Conservation (phyloP, 2,113 vertebrate genomes). For the Microtus ochrogaster region DNA sequence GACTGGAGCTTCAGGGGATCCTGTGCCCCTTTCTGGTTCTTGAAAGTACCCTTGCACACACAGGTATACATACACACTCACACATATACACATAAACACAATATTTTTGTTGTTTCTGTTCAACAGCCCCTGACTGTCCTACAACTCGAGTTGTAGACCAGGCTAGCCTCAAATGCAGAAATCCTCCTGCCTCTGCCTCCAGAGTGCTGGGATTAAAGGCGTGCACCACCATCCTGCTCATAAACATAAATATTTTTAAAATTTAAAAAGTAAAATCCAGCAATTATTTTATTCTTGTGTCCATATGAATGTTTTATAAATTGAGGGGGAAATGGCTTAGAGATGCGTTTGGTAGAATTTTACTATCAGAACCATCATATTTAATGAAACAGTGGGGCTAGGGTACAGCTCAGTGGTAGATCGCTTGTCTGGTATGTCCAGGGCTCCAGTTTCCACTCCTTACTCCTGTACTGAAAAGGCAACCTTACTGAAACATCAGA, state of each 20-base stretch:
- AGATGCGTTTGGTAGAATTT: conserved; percentile 26
- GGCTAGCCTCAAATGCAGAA: background rate
- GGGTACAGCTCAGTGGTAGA: background rate
- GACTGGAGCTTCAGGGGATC: background rate
- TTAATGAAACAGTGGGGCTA: background rate
- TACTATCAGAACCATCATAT: background rate
- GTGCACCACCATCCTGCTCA: background rate
- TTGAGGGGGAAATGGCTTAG: background rate
- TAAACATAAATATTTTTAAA: background rate
- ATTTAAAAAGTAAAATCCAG: background rate
- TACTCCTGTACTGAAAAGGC: background rate
- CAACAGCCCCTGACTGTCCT: background rate
- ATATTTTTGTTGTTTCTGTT: background rate
- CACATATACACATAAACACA: background rate
- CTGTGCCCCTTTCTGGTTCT: background rate
- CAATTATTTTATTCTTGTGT: background rate
- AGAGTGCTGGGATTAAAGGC: background rate
- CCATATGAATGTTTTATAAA: background rate
- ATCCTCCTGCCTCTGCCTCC: background rate
- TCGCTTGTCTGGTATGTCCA: background rate
- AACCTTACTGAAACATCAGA: background rate
- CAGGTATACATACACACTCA: background rate
- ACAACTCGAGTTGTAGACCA: background rate
- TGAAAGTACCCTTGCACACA: background rate
- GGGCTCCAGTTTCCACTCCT: background rate